Conservation (phyloP, 2,797 vertebrate species). For the Phrynocephalus guinanensis region DNA sequence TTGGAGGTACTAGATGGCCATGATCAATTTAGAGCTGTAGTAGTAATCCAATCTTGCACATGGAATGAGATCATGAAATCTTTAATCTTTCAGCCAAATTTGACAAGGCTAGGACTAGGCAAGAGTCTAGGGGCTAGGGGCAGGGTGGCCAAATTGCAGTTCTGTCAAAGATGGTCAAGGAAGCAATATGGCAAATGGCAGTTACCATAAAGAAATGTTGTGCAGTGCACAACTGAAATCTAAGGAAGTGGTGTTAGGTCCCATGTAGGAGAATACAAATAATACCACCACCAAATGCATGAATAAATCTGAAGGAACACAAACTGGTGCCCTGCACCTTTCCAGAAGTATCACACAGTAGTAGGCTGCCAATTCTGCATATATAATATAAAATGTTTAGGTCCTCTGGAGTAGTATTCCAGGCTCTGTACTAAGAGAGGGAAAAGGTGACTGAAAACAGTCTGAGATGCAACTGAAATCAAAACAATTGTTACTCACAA, state of each 20-base stretch:
- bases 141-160: no score
- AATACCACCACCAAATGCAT: background rate
- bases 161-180: background rate
- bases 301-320: background rate
- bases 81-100: background rate
- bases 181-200: background rate
- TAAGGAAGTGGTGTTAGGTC: background rate
- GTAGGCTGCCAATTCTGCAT: background rate
- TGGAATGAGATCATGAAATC: fast-evolving
- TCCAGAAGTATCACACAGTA: background rate
- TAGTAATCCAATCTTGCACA: fast-evolving
- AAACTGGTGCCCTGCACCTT: background rate
- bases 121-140: background rate
- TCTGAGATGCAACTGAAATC: conserved; percentile 59
- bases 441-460: background rate
- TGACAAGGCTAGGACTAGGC: background rate
- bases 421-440: background rate
- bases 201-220: background rate
- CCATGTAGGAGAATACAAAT: background rate
- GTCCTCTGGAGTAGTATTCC: background rate
- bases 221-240: background rate
- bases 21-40: background rate
- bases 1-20: background rate
- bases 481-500: conserved; percentile 47
- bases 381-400: background rate